Evolutionary conservation across 2,113 vertebrate species (phyloP).

Genomic region (Indri indri): DNA sequence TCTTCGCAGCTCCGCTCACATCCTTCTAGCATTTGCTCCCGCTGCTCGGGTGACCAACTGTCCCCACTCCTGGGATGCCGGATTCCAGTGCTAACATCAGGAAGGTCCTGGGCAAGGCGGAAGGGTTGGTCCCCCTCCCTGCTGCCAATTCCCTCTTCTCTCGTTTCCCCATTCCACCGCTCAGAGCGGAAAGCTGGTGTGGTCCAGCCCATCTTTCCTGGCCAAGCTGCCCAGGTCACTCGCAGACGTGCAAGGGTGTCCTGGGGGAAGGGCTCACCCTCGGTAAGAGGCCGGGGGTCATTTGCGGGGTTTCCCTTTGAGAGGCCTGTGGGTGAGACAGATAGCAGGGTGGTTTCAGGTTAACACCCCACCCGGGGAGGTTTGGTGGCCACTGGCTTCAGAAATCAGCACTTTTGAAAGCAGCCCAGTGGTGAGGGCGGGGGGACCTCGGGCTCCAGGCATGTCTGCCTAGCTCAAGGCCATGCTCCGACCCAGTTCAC

Average conservation of each 20-base stretch:
- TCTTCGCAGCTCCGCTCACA: not conserved
- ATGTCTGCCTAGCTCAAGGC: not conserved
- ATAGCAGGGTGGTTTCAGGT: not conserved
- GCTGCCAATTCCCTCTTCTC: not conserved
- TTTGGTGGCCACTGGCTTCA: not conserved
- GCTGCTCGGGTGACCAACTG: not conserved
- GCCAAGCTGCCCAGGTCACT: not conserved
- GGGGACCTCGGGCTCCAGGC: not conserved
- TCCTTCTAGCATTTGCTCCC: not conserved
- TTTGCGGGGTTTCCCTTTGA: not conserved
- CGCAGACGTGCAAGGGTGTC: too few relatives aligned
- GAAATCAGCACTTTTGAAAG: not conserved
- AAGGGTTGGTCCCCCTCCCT: not conserved
- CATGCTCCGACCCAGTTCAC: not conserved
- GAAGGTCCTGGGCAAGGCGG: not conserved
- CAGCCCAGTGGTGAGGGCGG: not conserved
- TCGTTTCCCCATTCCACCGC: not conserved
- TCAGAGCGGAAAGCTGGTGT: too few relatives aligned
- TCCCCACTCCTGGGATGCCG: not conserved
- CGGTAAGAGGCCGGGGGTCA: not conserved
- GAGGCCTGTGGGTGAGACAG: not conserved
- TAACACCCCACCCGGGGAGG: not conserved
- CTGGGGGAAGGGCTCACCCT: not conserved
- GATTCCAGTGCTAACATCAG: not conserved
- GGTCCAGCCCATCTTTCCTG: not conserved